These are phyloP conservation scores for Athrips mouffetella DNA, from an alignment of 2,888 invertebrate genomes.

Conservation along the genomic window DNA sequence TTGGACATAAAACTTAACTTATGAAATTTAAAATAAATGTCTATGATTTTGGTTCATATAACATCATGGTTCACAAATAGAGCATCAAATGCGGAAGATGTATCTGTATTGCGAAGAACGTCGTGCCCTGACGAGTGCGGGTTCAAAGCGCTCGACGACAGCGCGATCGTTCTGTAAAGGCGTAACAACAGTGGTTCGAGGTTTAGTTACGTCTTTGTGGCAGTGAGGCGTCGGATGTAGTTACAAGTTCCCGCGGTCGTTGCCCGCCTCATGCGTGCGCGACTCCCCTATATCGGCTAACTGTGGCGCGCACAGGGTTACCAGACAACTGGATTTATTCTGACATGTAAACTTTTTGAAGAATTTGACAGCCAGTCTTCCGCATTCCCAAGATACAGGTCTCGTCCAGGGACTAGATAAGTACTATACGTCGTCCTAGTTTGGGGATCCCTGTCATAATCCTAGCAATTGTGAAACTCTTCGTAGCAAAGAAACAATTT, in stretches of 20 bases:
- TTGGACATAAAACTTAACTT: background rate
- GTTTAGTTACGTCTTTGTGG: constrained; percentile 52
- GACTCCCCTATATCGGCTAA: constrained; percentile 68
- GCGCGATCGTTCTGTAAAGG: constrained; percentile 33
- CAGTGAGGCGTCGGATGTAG: constrained; percentile 59
- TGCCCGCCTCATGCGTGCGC: constrained; percentile 62
- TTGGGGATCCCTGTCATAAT: no score
- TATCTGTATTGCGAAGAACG: constrained; percentile 55
- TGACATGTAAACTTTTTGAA: no score
- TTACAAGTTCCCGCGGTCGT: constrained; percentile 77
- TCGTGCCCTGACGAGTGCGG: constrained; percentile 48
- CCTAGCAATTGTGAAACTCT: no score
- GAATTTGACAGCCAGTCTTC: no score
- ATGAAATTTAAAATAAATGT: background rate
- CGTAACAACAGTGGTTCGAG: constrained; percentile 32
- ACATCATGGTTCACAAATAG: constrained; percentile 20
- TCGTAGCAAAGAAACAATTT: no score
- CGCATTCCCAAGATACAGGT: no score
- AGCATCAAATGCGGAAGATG: constrained; percentile 47
- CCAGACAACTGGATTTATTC: constrained; percentile 48
- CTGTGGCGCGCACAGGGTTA: no score
- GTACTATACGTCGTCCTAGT: no score
- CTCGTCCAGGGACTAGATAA: no score
- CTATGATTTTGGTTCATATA: background rate
- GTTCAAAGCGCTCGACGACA: constrained; percentile 61